Conservation (phyloP, 2,113 vertebrate genomes). For the Pitta sordida region DNA sequence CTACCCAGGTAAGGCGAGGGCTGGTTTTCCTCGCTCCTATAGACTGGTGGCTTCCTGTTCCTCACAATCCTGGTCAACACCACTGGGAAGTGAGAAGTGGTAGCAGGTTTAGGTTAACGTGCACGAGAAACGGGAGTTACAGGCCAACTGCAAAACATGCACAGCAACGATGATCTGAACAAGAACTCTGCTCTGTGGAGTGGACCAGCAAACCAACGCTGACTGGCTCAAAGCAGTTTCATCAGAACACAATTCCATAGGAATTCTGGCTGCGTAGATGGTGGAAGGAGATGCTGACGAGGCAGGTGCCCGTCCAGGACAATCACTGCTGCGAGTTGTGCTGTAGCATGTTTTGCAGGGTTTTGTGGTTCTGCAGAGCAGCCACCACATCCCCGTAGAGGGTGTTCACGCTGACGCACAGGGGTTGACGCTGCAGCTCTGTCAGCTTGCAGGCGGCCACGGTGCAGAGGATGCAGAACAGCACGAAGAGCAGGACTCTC, state of each 20-base stretch:
- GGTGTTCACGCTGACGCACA: constrained; percentile 78
- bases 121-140: not conserved
- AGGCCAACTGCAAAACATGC: constrained; percentile 33
- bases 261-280: constrained; percentile 80
- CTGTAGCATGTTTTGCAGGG: constrained; percentile 81
- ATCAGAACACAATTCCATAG: constrained; percentile 88
- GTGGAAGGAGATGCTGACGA: constrained; percentile 65
- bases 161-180: constrained; percentile 19
- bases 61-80: not conserved
- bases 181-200: constrained; percentile 15
- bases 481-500: constrained; percentile 73
- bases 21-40: not conserved
- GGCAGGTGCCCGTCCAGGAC: constrained; percentile 1
- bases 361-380: constrained; percentile 80
- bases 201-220: constrained; percentile 22
- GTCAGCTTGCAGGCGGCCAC: constrained; percentile 80
- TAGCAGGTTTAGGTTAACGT: not conserved
- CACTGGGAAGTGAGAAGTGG: not conserved
- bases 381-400: constrained; percentile 78
- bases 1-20: not conserved
- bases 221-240: constrained; percentile 62
- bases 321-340: constrained; percentile 77
- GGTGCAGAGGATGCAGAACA: constrained; percentile 69
- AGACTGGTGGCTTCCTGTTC: not conserved
- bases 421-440: constrained; percentile 75